Base-by-base conservation (phyloP, 2,797 vertebrate species). In the Okamejei kenojei region DNA sequence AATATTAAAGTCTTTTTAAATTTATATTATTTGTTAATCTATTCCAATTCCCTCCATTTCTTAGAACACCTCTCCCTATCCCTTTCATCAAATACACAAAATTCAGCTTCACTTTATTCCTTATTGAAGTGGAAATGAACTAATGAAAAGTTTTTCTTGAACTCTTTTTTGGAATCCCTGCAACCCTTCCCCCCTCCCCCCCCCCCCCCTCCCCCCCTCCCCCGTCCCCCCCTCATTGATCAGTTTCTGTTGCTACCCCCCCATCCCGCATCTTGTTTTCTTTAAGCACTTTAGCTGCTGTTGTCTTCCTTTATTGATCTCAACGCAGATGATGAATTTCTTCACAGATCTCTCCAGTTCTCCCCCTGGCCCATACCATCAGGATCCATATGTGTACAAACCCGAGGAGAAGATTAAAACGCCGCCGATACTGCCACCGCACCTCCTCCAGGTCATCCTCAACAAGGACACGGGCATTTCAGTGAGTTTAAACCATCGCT, bases 391-490 rank as follows among this genome's bases (percentile, higher is more conserved):
- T 7, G 86, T 96, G 0, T 97, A 95, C 45, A 98, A 98, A 94
- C 93, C 97, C 1, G 99, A 99, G 58, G 98, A 99, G 93, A 97
- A 97, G 88, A 96, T 98, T 93, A 98, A 98, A 81, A 96, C 97
- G 0, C 99, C 98, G 0, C 99, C 99, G 5, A 97, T 98, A 92
- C 97, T 99, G 5, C 99, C 99, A 0, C 99, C 99, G 0, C 99
- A 99, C 94, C 97, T 99, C 94, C 96, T 99, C 78, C 99, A 99
- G 95, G 98, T 99, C 95, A 98, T 99, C 95, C 98, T 99, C 93
- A 99, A 99, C 94, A 99, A 99, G 96, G 98, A 99, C 96, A 99
- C 98, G 0, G 97, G 98, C 0, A 95, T 99, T 94, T 99, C 98
- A 63, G 99, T 99, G 96, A 98, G 98, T 98, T 93, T n/a, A 0